Base-by-base conservation (phyloP, 2,113 vertebrate genomes). In the Pluvialis apricaria region DNA sequence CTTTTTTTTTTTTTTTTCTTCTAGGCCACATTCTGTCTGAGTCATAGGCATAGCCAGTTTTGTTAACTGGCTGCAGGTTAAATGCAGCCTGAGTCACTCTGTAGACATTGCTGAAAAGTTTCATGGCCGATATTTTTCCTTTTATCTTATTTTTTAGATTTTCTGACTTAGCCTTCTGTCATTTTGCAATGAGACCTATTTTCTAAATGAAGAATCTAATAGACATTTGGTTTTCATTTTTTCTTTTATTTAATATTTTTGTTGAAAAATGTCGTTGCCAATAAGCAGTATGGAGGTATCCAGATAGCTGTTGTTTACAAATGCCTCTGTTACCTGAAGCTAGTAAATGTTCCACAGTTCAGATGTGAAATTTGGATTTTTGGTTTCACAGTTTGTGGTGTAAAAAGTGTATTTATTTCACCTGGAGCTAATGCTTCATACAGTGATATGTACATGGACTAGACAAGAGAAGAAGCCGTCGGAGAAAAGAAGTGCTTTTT, bases 151-250 rank as follows among this genome's bases (percentile, higher is more conserved):
- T 80, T 95, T 96, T 96, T 75, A 97, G 76, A 45, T 92, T 95
- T 96, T 93, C n/a, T 96, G 70, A 60, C 21, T 10, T 73, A 52
- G 4, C 54, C 6, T 36, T 80, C 85, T 94, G 68, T 36, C 54
- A 25, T 88, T 92, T 96, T 92, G 20, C 66, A 85, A 6, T 95
- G 94, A 94, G 80, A 73, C 65, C 21, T 66, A 4, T 96, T 97
- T 97, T 97, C 92, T 98, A 97, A 97, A 98, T 98, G 97, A 98
- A 96, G 93, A 91, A 22, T 92, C 72, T 96, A 95, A 94, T 72
- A 86, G 61, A 66, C 8, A 3, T 68, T 94, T 95, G 49, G 79
- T 82, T 79, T 92, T 96, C 3, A 5, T 85, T 97, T 96, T 97
- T 92, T 75, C 25, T 96, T 96, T 96, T 91, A 92, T 96, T 96